Evolutionary conservation across 2,888 invertebrate species (phyloP).

Genomic region (Mallateleia sp.): DNA sequence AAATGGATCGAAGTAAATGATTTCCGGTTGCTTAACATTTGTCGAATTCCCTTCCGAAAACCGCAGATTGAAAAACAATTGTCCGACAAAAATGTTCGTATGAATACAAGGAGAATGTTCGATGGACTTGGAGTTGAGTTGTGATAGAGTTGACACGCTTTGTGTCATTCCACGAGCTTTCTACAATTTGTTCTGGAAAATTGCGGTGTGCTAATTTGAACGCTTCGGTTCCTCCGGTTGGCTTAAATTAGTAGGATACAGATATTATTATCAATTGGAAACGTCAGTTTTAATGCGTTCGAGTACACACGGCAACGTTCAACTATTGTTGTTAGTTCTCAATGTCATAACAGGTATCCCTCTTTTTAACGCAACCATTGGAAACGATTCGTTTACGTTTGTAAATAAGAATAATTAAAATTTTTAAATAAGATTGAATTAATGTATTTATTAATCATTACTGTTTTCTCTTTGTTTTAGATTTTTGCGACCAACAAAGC

Average conservation of each 20-base stretch:
- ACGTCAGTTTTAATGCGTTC: conserved; percentile 33
- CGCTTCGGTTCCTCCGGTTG: conserved; percentile 65
- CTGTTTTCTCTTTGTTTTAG: conserved; percentile 89
- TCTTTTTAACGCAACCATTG: background rate
- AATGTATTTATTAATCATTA: background rate
- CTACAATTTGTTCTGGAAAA: conserved; percentile 75
- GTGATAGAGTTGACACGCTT: conserved; percentile 70
- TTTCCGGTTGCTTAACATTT: background rate
- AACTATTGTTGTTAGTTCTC: background rate
- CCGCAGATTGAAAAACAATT: conserved; percentile 11
- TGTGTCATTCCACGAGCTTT: conserved; percentile 69
- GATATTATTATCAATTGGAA: conserved; percentile 58
- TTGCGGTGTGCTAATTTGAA: conserved; percentile 70
- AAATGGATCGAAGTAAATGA: background rate
- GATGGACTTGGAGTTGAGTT: conserved; percentile 33
- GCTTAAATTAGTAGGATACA: conserved; percentile 43
- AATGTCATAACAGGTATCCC: too few species aligned
- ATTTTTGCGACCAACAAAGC: conserved; percentile 94
- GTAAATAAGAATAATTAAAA: too few species aligned
- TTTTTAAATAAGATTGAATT: background rate
- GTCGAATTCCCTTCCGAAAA: background rate
- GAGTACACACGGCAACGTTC: background rate
- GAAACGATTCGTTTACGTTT: background rate
- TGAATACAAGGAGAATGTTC: conserved; percentile 42
- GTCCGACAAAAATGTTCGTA: conserved; percentile 34